Conservation (phyloP, 2,797 vertebrate genomes). For the Spizella passerina region DNA sequence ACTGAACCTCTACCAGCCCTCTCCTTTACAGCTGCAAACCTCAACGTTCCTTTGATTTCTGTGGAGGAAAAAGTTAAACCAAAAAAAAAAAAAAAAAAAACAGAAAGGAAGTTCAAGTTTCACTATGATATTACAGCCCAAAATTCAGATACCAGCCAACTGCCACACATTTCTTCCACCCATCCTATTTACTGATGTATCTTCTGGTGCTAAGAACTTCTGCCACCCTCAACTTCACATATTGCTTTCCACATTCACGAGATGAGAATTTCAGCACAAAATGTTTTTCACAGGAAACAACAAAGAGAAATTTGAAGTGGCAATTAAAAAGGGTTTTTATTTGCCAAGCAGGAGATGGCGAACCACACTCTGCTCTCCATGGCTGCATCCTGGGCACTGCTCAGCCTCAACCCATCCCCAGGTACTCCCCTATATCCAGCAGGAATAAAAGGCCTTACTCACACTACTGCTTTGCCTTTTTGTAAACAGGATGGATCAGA, state of each 20-base stretch:
- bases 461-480: not conserved
- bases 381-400: not conserved
- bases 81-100: no score
- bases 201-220: not conserved
- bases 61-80: accelerated
- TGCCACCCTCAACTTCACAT: not conserved
- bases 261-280: not conserved
- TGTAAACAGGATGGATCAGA: not conserved
- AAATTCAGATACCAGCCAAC: not conserved
- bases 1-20: not conserved
- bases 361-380: accelerated
- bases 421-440: accelerated
- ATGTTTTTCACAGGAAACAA: no score
- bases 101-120: not conserved
- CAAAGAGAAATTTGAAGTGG: not conserved
- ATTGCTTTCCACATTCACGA: not conserved
- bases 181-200: not conserved
- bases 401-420: not conserved
- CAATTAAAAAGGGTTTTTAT: not conserved
- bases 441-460: not conserved
- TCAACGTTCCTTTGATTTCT: not conserved
- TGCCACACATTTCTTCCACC: not conserved
- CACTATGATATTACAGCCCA: not conserved
- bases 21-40: not conserved
- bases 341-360: not conserved